Evolutionary conservation across 2,888 invertebrate species (phyloP).

Genomic region (Protophormia terraenovae): DNA sequence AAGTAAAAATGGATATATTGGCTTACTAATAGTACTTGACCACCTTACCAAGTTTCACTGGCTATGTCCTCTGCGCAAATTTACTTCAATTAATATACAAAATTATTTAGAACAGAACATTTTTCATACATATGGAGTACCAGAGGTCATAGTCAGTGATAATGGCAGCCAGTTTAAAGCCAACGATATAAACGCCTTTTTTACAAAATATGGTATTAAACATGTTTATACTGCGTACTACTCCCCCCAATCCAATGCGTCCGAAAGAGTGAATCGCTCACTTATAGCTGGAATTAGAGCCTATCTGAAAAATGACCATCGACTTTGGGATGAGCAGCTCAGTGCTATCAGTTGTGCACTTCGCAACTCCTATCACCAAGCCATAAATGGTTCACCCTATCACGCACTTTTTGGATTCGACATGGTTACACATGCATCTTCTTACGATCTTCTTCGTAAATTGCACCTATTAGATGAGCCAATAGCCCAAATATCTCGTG

Average conservation of each 20-base stretch:
- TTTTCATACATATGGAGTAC: neutral
- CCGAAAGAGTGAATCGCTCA: neutral
- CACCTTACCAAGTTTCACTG: slow-evolving; percentile 54
- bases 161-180: neutral
- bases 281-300: neutral
- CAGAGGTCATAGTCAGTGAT: neutral
- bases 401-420: neutral
- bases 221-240: neutral
- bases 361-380: too few relatives aligned
- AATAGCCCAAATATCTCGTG: neutral
- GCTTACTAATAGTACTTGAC: slow-evolving; percentile 37
- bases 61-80: slow-evolving; percentile 11
- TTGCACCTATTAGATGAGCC: neutral
- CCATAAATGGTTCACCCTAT: neutral
- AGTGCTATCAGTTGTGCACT: too few relatives aligned
- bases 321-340: neutral
- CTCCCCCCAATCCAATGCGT: neutral
- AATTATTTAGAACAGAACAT: neutral
- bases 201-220: too few relatives aligned
- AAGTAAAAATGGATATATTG: neutral
- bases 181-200: too few relatives aligned
- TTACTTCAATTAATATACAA: neutral
- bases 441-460: neutral
- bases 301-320: neutral
- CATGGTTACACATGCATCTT: neutral